Conservation (phyloP, 2,113 vertebrate genomes). For the Lonchura striata region DNA sequence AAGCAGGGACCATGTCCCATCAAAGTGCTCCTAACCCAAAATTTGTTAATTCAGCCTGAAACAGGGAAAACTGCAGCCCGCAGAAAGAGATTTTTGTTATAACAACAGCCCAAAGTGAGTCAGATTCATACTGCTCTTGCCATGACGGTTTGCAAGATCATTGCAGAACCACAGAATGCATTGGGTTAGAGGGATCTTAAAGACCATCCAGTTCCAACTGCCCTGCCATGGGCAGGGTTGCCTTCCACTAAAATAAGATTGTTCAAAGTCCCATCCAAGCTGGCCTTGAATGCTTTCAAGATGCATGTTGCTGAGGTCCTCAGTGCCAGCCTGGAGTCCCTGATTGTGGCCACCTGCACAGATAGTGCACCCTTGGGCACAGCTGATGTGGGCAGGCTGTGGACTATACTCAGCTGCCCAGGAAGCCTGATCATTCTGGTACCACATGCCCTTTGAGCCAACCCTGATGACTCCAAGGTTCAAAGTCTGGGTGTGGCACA, state of each 20-base stretch:
- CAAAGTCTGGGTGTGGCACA: not conserved
- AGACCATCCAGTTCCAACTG: not conserved
- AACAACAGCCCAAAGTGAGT: accelerated
- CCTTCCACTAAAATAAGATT: not conserved
- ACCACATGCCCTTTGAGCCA: not conserved
- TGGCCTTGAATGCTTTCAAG: not conserved
- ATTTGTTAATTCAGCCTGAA: not conserved
- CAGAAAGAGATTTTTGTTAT: not conserved
- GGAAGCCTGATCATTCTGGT: not conserved
- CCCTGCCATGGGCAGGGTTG: not conserved
- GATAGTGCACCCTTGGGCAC: not conserved
- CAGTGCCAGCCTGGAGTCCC: not conserved
- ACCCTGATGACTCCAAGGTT: not conserved
- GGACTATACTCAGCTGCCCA: not conserved
- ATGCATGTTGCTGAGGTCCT: not conserved
- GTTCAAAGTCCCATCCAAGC: not conserved
- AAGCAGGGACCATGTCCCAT: not conserved
- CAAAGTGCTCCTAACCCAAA: not conserved
- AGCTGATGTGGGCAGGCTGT: not conserved
- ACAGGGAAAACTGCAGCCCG: accelerated
- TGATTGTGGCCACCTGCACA: not conserved
- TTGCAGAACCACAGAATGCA: not conserved
- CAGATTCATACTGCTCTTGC: not conserved
- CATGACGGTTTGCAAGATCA: not conserved
- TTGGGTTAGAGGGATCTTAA: not conserved